Percentiles rank a stretch among this genome's conserved stretches.
These are phyloP conservation scores for Neoscelio sp. DNA, from an alignment of 2,888 invertebrate species.

Conservation along the genomic window DNA sequence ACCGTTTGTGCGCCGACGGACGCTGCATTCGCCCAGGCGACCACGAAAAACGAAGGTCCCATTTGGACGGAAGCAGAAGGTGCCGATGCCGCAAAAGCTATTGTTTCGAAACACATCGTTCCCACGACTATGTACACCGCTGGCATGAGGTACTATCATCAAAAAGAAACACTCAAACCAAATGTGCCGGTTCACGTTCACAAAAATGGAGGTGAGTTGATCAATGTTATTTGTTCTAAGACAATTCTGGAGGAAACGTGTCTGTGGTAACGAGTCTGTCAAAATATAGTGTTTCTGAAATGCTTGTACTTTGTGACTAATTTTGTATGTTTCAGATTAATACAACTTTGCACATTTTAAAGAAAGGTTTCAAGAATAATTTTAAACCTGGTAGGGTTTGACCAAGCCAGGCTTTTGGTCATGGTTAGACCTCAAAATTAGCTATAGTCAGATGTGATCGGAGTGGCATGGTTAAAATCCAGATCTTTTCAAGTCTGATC, in stretches of 20 bases:
- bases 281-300: neutral
- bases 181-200: conserved; percentile 91
- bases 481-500: too few relatives aligned
- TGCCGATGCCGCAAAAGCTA: conserved; percentile 86
- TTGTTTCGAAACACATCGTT: conserved; percentile 90
- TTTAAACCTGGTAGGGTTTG: too few relatives aligned
- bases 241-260: conserved; percentile 15
- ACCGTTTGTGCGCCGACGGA: conserved; percentile 94
- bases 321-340: too few relatives aligned
- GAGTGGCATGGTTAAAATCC: too few relatives aligned
- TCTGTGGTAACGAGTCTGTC: too few relatives aligned
- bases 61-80: conserved; percentile 80
- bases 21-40: conserved; percentile 86
- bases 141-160: conserved; percentile 94
- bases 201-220: conserved; percentile 88
- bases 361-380: too few relatives aligned
- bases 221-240: conserved; percentile 24
- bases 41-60: conserved; percentile 85
- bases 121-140: conserved; percentile 93
- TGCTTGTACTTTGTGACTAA: too few relatives aligned
- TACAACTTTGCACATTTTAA: too few relatives aligned
- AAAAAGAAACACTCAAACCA: conserved; percentile 90
- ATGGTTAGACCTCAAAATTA: too few relatives aligned
- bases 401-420: too few relatives aligned
- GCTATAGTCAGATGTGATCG: too few relatives aligned